A percentile compares a stretch with the other conserved stretches of the same genome.
Conservation (phyloP, 2,888 invertebrate species). For the Habrosyne pyritoides region DNA sequence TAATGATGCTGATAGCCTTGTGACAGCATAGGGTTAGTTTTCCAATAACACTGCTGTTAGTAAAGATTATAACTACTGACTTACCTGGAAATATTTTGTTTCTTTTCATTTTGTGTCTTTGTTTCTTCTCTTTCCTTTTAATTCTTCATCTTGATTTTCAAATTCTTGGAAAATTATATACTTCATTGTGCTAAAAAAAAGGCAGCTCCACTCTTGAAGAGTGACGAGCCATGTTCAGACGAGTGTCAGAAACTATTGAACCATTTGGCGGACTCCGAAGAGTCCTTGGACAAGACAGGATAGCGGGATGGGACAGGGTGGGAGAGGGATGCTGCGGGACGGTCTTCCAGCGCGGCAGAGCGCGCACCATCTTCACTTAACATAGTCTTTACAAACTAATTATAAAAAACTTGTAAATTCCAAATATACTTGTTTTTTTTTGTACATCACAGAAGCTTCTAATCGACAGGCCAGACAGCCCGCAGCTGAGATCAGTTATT, state of each 20-base stretch:
- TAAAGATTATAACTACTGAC: too few relatives aligned
- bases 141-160: background rate
- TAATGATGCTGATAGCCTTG: too few relatives aligned
- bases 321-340: conserved; percentile 66
- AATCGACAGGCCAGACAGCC: conserved; percentile 52
- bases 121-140: background rate
- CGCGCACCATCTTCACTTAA: conserved; percentile 74
- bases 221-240: conserved; percentile 35
- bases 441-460: conserved; percentile 82
- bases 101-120: too few relatives aligned
- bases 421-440: conserved; percentile 79
- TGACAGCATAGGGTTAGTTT: too few relatives aligned
- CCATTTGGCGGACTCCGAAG: conserved; percentile 65
- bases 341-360: conserved; percentile 51
- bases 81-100: too few relatives aligned
- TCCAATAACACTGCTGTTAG: too few relatives aligned
- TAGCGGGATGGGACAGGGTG: conserved; percentile 48
- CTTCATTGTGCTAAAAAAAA: conserved; percentile 26
- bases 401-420: conserved; percentile 83
- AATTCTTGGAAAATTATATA: background rate
- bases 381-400: conserved; percentile 81
- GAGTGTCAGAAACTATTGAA: conserved; percentile 50
- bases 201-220: conserved; percentile 47
- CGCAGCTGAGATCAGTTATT: conserved; percentile 80
- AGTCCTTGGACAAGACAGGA: conserved; percentile 64